Evolutionary conservation across 2,113 vertebrate genomes (phyloP).

Genomic region (Xenopus tropicalis): DNA sequence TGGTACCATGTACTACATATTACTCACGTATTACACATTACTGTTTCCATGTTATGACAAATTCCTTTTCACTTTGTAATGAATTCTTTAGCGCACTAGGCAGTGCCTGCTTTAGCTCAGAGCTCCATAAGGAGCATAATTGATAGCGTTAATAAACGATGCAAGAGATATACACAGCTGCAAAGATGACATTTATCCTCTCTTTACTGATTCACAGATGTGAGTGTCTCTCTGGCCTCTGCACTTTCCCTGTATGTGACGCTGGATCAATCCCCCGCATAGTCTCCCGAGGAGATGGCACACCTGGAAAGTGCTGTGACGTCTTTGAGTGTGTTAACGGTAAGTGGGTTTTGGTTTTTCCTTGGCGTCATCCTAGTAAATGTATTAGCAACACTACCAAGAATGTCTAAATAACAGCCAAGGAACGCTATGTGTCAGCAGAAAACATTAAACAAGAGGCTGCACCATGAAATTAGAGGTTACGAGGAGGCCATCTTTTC

Average conservation of each 20-base stretch:
- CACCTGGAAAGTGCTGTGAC: constrained; percentile 88
- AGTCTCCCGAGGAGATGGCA: constrained; percentile 78
- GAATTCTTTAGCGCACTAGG: too few species aligned
- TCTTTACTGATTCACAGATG: constrained; percentile 74
- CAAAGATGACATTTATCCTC: constrained; percentile 3
- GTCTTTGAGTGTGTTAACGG: constrained; percentile 87
- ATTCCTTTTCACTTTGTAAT: too few species aligned
- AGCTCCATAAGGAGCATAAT: not conserved
- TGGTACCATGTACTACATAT: too few species aligned
- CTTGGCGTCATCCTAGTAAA: not conserved
- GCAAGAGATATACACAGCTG: not conserved
- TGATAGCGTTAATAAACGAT: constrained; percentile 17
- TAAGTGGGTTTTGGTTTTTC: constrained; percentile 62
- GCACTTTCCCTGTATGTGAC: constrained; percentile 79
- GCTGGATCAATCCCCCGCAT: constrained; percentile 75
- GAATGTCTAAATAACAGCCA: not conserved
- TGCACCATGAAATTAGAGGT: not conserved
- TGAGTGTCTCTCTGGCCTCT: constrained; percentile 81
- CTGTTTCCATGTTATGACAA: too few species aligned
- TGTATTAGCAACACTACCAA: not conserved
- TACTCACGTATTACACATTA: too few species aligned
- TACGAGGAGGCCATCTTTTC: not conserved
- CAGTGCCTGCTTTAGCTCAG: too few species aligned
- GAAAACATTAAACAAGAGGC: not conserved
- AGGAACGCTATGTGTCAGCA: not conserved